Conservation (phyloP, 2,113 vertebrate species). For the Datnioides undecimradiatus region DNA sequence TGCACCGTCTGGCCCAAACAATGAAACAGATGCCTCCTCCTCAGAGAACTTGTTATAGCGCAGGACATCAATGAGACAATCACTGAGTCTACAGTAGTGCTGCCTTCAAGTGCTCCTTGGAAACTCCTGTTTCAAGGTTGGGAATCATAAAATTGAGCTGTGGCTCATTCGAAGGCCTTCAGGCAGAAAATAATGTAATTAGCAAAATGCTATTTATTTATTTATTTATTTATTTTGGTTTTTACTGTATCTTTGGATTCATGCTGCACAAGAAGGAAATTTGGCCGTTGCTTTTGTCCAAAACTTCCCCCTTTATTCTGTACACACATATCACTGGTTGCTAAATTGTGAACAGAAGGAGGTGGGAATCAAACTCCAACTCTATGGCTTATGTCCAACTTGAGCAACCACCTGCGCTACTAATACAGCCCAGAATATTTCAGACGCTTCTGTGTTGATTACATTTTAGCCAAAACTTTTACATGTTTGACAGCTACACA, state of each 20-base stretch:
- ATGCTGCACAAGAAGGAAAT: not conserved
- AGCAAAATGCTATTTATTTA: no score
- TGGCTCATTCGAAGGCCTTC: conserved; percentile 9
- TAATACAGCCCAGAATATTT: no score
- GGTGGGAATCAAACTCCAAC: not conserved
- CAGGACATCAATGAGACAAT: conserved; percentile 56
- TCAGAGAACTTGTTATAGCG: conserved; percentile 62
- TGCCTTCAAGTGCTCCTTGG: conserved; percentile 25
- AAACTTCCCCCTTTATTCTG: not conserved
- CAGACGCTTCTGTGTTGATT: no score
- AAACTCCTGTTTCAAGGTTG: conserved; percentile 26
- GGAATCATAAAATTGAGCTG: conserved; percentile 42
- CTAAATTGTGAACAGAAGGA: not conserved
- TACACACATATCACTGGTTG: not conserved
- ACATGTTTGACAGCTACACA: not conserved
- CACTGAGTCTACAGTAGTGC: conserved; percentile 7
- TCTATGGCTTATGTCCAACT: not conserved
- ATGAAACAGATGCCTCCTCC: conserved; percentile 73
- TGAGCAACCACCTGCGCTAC: conserved; percentile 5
- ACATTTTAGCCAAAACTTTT: not conserved
- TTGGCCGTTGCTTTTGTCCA: conserved; percentile 9
- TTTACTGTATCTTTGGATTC: not conserved
- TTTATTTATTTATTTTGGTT: no score
- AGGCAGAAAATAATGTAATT: not conserved
- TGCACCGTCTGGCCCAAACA: conserved; percentile 68